Conservation (phyloP, 2,113 vertebrate genomes). For the Carlito syrichta region DNA sequence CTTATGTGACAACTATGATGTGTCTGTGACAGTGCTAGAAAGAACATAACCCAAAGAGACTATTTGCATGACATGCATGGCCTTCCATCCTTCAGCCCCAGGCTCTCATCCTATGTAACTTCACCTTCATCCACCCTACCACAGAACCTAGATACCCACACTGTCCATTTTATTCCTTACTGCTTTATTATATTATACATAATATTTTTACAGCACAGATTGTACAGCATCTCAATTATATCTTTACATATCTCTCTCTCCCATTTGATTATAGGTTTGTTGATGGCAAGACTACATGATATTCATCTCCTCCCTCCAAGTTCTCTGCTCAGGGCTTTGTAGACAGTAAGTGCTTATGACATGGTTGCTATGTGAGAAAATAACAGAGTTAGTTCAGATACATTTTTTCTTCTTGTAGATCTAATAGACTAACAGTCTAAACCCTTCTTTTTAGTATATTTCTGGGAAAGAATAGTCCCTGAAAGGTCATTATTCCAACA, state of each 20-base stretch:
- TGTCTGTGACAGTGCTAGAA: background rate
- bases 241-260: background rate
- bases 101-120: background rate
- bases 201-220: background rate
- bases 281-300: background rate
- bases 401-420: background rate
- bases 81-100: background rate
- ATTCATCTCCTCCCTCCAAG: background rate
- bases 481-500: background rate
- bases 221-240: background rate
- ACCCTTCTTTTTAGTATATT: background rate
- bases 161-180: background rate
- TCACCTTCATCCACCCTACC: accelerated
- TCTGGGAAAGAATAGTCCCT: background rate
- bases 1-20: background rate
- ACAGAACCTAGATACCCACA: background rate
- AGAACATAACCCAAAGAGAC: background rate
- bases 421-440: background rate
- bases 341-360: background rate
- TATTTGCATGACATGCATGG: background rate
- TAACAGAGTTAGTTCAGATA: background rate
- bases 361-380: background rate
- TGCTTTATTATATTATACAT: accelerated
- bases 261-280: accelerated
- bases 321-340: background rate